Percentiles rank a stretch among this genome's conserved stretches.
Evolutionary conservation across 2,888 invertebrate genomes (phyloP).

Genomic region (Eilema caniola): DNA sequence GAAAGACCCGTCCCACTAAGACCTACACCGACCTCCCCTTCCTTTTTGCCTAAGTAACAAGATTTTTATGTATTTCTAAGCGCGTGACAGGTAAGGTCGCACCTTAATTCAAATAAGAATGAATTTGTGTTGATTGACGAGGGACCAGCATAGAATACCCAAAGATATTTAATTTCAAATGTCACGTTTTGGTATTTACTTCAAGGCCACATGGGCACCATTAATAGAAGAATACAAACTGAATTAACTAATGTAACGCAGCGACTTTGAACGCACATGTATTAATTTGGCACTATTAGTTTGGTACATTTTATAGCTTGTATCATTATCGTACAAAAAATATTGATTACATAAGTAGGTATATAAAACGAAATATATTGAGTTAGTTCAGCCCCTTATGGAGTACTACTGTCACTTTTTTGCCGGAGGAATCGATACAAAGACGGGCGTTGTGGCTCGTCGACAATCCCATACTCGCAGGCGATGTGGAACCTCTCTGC

Average conservation of each 20-base stretch:
- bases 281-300: background rate
- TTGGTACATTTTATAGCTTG: background rate
- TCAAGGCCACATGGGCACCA: constrained; percentile 54
- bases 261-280: constrained; percentile 7
- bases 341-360: too few relatives aligned
- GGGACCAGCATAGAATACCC: constrained; percentile 17
- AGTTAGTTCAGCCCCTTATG: too few relatives aligned
- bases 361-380: too few relatives aligned
- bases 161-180: constrained; percentile 12
- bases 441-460: too few relatives aligned
- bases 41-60: constrained; percentile 16
- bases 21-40: too few relatives aligned
- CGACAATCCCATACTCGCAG: too few relatives aligned
- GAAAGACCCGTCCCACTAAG: too few relatives aligned
- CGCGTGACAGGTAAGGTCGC: constrained; percentile 13
- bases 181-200: constrained; percentile 26
- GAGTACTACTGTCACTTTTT: too few relatives aligned
- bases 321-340: background rate
- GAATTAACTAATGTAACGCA: constrained; percentile 56
- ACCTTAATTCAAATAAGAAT: constrained; percentile 25
- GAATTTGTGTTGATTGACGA: constrained; percentile 30
- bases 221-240: constrained; percentile 54
- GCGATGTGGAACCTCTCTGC: too few relatives aligned
- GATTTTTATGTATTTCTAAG: constrained; percentile 17
- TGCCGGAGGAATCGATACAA: too few relatives aligned